Evolutionary conservation across 92 coral and sea anemone species (phyloP).

Genomic region (Phenganax marumi): DNA sequence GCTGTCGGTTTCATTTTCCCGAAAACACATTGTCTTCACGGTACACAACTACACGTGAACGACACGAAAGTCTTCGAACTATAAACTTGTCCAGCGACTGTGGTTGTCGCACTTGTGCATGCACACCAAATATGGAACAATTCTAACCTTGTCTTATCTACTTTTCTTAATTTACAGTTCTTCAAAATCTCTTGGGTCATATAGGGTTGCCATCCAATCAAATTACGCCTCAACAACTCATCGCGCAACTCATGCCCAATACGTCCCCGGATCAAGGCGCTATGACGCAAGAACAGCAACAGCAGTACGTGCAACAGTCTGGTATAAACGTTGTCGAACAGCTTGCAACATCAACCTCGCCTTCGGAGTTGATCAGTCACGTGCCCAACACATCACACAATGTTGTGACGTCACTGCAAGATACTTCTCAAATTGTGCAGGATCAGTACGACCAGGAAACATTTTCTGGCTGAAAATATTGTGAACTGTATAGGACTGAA

Average conservation of each 20-base stretch:
- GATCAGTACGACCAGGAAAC: constrained; percentile 21
- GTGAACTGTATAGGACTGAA: too few relatives aligned
- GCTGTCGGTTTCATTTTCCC: too few relatives aligned
- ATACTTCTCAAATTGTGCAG: not conserved
- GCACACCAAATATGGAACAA: not conserved
- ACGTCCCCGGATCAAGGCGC: constrained; percentile 22
- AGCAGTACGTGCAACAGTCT: constrained; percentile 16
- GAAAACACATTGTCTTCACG: too few relatives aligned
- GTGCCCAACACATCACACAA: constrained; percentile 2
- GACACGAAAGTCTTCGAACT: too few relatives aligned
- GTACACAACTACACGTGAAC: too few relatives aligned
- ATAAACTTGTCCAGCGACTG: not conserved
- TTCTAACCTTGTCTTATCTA: not conserved
- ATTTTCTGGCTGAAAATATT: constrained; percentile 14
- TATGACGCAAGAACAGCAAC: constrained; percentile 32
- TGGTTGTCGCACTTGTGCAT: too few relatives aligned
- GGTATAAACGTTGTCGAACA: constrained; percentile 19
- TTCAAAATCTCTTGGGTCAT: constrained; percentile 26
- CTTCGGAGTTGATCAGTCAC: constrained; percentile 1
- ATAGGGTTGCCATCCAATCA: constrained; percentile 16
- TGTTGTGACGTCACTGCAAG: constrained; percentile 5
- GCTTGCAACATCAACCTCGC: constrained; percentile 15
- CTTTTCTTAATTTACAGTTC: not conserved
- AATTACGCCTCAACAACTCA: constrained; percentile 27
- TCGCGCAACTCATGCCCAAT: constrained; percentile 33